Conservation (phyloP, 1,140 invertebrate species). For the Megathymus violae region DNA sequence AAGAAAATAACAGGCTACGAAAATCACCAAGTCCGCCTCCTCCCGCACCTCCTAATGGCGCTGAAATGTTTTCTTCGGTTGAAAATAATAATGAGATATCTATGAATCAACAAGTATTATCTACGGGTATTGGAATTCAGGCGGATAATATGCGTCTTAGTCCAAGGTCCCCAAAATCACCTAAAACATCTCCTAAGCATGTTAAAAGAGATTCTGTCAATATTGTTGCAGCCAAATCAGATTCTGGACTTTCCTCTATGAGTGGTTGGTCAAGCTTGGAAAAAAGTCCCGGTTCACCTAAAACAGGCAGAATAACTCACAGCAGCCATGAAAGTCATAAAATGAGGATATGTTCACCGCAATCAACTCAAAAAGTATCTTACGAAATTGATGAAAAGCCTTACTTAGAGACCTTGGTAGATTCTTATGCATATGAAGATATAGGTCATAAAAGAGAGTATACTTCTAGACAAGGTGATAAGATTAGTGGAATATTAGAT, state of each 20-base stretch:
- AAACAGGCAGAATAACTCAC: conserved; percentile 70
- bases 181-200: conserved; percentile 89
- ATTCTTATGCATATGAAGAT: conserved; percentile 69
- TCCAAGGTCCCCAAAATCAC: conserved; percentile 89
- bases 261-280: conserved; percentile 93
- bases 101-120: conserved; percentile 59
- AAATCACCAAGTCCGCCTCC: conserved; percentile 90
- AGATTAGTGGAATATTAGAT: conserved; percentile 52
- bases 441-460: conserved; percentile 61
- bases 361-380: conserved; percentile 71
- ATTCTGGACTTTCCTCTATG: conserved; percentile 93
- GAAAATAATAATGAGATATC: conserved; percentile 66
- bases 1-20: conserved; percentile 79
- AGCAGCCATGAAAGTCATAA: conserved; percentile 67
- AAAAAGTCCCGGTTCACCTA: conserved; percentile 91
- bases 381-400: conserved; percentile 73
- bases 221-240: conserved; percentile 89
- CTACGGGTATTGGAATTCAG: conserved; percentile 58
- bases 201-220: conserved; percentile 86
- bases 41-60: conserved; percentile 88
- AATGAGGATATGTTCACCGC: conserved; percentile 68
- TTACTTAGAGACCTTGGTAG: conserved; percentile 77
- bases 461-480: conserved; percentile 52
- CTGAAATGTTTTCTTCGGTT: conserved; percentile 73
- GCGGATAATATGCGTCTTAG: conserved; percentile 85